Evolutionary conservation across 2,888 invertebrate genomes (phyloP).

Genomic region (Ochropleura plecta): DNA sequence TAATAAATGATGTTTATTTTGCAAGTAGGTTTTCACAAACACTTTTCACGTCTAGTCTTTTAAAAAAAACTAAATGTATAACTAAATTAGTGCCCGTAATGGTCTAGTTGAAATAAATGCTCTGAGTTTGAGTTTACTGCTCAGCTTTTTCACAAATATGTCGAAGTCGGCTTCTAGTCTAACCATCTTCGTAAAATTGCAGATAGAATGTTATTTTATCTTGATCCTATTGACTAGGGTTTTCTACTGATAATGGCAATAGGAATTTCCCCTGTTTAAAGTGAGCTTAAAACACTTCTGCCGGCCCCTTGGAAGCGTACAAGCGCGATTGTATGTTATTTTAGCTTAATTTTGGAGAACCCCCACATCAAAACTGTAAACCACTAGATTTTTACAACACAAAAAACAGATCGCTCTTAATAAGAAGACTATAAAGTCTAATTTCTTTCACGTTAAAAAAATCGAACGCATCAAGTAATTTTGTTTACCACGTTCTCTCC

Average conservation of each 20-base stretch:
- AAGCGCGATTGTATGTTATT: background rate
- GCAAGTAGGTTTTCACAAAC: no score
- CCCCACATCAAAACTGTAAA: background rate
- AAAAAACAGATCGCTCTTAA: constrained; percentile 15
- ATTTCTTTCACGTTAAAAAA: background rate
- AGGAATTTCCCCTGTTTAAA: background rate
- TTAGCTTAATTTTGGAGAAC: background rate
- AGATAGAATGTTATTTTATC: background rate
- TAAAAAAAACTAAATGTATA: no score
- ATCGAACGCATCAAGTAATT: background rate
- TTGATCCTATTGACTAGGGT: background rate
- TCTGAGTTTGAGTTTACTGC: no score
- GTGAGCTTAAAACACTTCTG: background rate
- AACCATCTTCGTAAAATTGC: background rate
- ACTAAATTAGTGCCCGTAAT: no score
- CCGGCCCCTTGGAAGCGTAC: background rate
- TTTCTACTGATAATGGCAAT: background rate
- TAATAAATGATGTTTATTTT: no score
- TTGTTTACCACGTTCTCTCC: background rate
- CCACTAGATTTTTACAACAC: background rate
- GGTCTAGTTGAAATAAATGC: no score
- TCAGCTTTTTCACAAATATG: background rate
- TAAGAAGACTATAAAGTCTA: background rate
- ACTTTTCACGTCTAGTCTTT: no score
- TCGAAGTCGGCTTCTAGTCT: background rate